These are phyloP conservation scores for Valencia hispanica DNA, from an alignment of 2,797 vertebrate genomes.

Conservation along the genomic window DNA sequence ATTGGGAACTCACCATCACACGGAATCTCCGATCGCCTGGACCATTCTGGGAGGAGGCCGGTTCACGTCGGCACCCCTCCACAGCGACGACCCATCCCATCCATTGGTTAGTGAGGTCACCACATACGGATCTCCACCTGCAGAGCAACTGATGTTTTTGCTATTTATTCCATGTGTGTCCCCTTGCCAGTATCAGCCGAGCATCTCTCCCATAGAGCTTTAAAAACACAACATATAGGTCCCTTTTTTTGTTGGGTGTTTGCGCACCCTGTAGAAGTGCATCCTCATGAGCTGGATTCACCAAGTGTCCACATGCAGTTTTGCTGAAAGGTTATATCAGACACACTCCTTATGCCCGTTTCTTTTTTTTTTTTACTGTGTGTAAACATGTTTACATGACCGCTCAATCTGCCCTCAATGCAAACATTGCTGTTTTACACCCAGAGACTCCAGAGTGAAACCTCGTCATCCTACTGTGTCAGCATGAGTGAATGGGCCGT, in stretches of 20 bases:
- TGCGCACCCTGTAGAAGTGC: conserved; percentile 55
- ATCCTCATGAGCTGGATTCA: conserved; percentile 66
- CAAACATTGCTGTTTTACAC: conserved; percentile 85
- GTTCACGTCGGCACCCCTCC: conserved; percentile 82
- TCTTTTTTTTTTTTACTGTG: conserved; percentile 43
- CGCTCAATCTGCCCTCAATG: conserved; percentile 59
- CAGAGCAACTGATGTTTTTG: conserved; percentile 75
- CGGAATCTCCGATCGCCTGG: conserved; percentile 84
- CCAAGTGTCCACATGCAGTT: conserved; percentile 62
- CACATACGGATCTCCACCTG: conserved; percentile 63
- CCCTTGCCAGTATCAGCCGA: conserved; percentile 66
- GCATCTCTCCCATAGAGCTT: conserved; percentile 71
- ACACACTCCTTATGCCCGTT: conserved; percentile 41
- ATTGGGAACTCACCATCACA: conserved; percentile 89
- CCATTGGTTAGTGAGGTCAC: conserved; percentile 93
- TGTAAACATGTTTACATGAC: conserved; percentile 51
- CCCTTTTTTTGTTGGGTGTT: conserved; percentile 40
- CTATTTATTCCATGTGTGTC: conserved; percentile 66
- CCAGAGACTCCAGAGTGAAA: conserved; percentile 75
- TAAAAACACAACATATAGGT: conserved; percentile 49
- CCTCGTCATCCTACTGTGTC: conserved; percentile 62
- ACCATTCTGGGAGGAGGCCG: conserved; percentile 85
- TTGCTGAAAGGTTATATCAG: conserved; percentile 57
- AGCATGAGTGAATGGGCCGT: conserved; percentile 72
- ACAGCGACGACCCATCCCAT: conserved; percentile 88